phyloP scores from a whole-genome alignment of 2,113 vertebrate species.

The Gymnogyps californianus region DNA sequence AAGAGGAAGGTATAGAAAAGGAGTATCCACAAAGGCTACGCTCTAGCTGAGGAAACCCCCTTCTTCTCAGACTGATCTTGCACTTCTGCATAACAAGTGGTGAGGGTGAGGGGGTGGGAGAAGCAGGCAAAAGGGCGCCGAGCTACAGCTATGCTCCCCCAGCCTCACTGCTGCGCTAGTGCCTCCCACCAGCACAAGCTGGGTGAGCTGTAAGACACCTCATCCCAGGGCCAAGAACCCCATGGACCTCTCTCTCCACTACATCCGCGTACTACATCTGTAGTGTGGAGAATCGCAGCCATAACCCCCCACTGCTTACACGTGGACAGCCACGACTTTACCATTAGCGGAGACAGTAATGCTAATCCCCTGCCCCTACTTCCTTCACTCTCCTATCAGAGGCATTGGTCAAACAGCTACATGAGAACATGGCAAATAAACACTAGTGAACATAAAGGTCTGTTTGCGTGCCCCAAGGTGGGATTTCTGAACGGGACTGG shows the following conservation, averaged over 20 bases:
- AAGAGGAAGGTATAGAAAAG: not conserved
- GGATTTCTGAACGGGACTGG: not conserved
- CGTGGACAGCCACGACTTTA: fast-evolving
- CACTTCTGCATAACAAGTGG: not conserved
- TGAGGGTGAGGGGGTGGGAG: not conserved
- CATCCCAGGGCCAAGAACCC: not conserved
- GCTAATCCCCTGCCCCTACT: not conserved
- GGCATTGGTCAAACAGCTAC: not conserved
- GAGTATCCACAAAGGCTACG: not conserved
- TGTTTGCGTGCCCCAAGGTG: not conserved
- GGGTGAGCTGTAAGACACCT: not conserved
- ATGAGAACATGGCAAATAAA: not conserved
- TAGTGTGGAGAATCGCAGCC: not conserved
- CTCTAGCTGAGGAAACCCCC: not conserved
- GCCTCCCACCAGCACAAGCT: not conserved
- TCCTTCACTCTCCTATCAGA: not conserved
- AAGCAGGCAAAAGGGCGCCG: not conserved
- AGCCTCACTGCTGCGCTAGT: not conserved
- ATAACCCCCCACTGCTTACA: not conserved
- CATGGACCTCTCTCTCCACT: not conserved
- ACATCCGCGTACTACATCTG: fast-evolving
- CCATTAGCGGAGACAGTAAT: not conserved
- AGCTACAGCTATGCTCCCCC: not conserved
- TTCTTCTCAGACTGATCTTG: not conserved
- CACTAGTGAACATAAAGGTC: not conserved